Evolutionary conservation across 2,888 invertebrate genomes (phyloP), one percentile per base, ranked within the genome.

Genomic region (Idaea biselata): DNA sequence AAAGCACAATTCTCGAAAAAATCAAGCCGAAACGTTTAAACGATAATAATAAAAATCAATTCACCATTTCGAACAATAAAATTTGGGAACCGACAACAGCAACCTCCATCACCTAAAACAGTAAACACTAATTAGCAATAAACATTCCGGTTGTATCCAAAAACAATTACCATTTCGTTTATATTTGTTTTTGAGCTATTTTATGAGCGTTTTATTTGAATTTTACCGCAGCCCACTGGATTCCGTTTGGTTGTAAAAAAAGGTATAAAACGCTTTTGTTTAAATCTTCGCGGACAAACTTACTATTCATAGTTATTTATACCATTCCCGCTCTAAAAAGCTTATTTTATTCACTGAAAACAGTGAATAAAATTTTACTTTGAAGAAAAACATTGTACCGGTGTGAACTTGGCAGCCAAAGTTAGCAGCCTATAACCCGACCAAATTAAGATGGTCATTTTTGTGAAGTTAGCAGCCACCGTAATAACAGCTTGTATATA

Each of bases 171-270:
- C 62, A 64, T 62, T 64, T 62, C 55, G 54, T 55, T 67, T 66
- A 64, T 67, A 67, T 64, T 64, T 67, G 61, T 62, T 67, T 44
- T 67, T 67, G 66, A 64, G 64, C 63, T 63, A 60, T 63, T 70
- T 71, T 72, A 72, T 65, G 63, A 55, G 62, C 67, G 59, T 70
- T 72, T 72, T 63, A 72, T 72, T 70, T 60, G 62, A 54, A 60
- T 62, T 63, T 63, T 63, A 68, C 68, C 70, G 66, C 64, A 63
- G 63, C 69, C 58, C 63, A 59, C 64, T 67, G 66, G 68, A 72
- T 70, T 68, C 70, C 64, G 70, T 62, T 68, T 68, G 65, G 70
- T 66, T 68, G 66, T 70, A 64, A 68, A 72, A 69, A 67, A 67
- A 66, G 56, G 56, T 18, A 56, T 56, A 56, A 56, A 56, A 56